Conservation (phyloP, 2,113 vertebrate genomes). For the Daubentonia madagascariensis region DNA sequence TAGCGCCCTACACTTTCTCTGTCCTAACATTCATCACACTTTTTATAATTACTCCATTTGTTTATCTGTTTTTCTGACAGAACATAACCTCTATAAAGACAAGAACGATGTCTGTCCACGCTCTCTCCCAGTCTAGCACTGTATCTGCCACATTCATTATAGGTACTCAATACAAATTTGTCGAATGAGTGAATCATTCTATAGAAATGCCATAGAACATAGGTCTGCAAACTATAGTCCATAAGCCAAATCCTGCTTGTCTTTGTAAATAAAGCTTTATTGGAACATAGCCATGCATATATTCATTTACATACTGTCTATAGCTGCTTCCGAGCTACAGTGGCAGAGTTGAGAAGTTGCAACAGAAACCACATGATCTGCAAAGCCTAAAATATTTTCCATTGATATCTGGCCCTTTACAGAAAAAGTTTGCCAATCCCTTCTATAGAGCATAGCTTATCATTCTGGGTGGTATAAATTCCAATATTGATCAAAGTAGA, state of each 20-base stretch:
- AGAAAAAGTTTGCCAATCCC: not conserved
- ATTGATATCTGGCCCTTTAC: not conserved
- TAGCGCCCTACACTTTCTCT: not conserved
- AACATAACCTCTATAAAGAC: not conserved
- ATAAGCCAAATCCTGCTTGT: not conserved
- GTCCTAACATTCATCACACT: not conserved
- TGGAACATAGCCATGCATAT: not conserved
- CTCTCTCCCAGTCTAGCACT: not conserved
- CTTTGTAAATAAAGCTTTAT: conserved; percentile 36
- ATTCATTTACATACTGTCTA: not conserved
- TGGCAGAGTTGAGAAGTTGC: not conserved
- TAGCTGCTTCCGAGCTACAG: not conserved
- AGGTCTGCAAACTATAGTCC: not conserved
- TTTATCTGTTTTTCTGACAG: not conserved
- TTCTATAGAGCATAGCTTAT: not conserved
- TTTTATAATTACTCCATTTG: not conserved
- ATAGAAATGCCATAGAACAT: not conserved
- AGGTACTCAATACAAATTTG: not conserved
- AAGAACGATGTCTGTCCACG: not conserved
- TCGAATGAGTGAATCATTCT: not conserved
- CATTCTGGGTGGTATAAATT: not conserved
- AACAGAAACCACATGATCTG: not conserved
- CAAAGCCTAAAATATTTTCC: conserved; percentile 37
- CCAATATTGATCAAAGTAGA: not conserved
- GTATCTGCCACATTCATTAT: not conserved